A percentile compares a stretch with the other conserved stretches of the same genome.
Evolutionary conservation across 2,113 vertebrate genomes (phyloP).

Genomic region (Oncorhynchus keta): DNA sequence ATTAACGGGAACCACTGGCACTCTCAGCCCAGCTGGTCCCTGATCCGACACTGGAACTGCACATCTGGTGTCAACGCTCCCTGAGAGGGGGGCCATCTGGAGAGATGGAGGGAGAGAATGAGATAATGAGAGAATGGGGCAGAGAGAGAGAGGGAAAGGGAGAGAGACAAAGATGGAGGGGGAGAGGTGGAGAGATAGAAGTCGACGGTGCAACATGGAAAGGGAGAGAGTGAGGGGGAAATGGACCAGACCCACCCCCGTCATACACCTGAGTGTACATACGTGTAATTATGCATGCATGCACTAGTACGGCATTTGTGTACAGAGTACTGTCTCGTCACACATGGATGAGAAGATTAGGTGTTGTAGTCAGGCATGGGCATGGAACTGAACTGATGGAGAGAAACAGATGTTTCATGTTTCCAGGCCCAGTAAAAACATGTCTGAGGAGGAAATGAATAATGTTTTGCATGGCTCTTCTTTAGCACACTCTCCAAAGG

Average conservation of each 20-base stretch:
- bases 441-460: slow-evolving; percentile 48
- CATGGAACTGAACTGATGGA: slow-evolving; percentile 59
- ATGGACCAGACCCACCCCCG: slow-evolving; percentile 1
- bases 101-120: slow-evolving; percentile 35
- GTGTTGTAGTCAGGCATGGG: slow-evolving; percentile 61
- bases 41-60: slow-evolving; percentile 69
- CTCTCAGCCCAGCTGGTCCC: slow-evolving; percentile 73
- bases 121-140: too few relatives aligned
- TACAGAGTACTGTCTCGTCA: slow-evolving; percentile 50
- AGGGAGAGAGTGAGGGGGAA: slow-evolving; percentile 11
- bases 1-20: slow-evolving; percentile 76
- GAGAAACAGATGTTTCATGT: slow-evolving; percentile 64
- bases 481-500: slow-evolving; percentile 6
- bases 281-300: not conserved
- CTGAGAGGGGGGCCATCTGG: slow-evolving; percentile 72
- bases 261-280: not conserved
- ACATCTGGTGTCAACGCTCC: slow-evolving; percentile 76
- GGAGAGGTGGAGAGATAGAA: slow-evolving; percentile 20
- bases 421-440: slow-evolving; percentile 46
- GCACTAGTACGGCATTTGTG: slow-evolving; percentile 27
- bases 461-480: slow-evolving; percentile 40
- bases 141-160: slow-evolving; percentile 23
- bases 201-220: slow-evolving; percentile 19
- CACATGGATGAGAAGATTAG: slow-evolving; percentile 67
- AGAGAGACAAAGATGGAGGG: not conserved